Percentiles rank a stretch among this genome's conserved stretches.
phyloP scores from a whole-genome alignment of 2,797 vertebrate genomes.

The Carapus acus region DNA sequence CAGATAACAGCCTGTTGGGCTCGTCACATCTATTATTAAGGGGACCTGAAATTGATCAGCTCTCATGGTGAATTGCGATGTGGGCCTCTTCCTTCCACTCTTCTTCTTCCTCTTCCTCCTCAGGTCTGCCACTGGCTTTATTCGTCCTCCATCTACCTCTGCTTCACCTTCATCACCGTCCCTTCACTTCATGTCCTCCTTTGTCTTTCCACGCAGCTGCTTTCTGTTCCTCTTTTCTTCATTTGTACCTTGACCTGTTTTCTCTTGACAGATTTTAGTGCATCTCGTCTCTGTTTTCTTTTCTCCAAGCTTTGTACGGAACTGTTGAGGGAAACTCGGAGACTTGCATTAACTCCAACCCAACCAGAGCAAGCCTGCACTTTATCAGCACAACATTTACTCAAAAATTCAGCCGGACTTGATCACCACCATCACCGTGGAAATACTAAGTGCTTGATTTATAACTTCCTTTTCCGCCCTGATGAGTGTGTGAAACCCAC shows the following conservation, averaged over 20 bases:
- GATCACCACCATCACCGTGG: too few relatives aligned
- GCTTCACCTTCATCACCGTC: constrained; percentile 35
- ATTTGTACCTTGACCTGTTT: not conserved
- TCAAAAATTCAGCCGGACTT: too few relatives aligned
- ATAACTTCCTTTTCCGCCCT: too few relatives aligned
- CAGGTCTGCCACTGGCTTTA: constrained; percentile 16
- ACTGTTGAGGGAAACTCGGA: too few relatives aligned
- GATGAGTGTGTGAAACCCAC: too few relatives aligned
- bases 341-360: too few relatives aligned
- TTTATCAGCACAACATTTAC: too few relatives aligned
- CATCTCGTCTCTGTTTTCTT: too few relatives aligned
- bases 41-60: constrained; percentile 66
- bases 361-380: too few relatives aligned
- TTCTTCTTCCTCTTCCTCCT: constrained; percentile 28
- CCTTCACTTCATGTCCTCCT: constrained; percentile 10
- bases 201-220: constrained; percentile 11
- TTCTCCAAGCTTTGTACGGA: too few relatives aligned
- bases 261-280: not conserved
- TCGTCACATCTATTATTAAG: constrained; percentile 73
- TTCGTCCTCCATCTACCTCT: constrained; percentile 34
- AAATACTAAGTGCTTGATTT: too few relatives aligned
- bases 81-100: constrained; percentile 38
- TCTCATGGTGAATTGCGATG: constrained; percentile 42
- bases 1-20: constrained; percentile 59
- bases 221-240: constrained; percentile 5